Evolutionary conservation across 2,888 invertebrate genomes (phyloP).

Genomic region (Latrodectus elegans): DNA sequence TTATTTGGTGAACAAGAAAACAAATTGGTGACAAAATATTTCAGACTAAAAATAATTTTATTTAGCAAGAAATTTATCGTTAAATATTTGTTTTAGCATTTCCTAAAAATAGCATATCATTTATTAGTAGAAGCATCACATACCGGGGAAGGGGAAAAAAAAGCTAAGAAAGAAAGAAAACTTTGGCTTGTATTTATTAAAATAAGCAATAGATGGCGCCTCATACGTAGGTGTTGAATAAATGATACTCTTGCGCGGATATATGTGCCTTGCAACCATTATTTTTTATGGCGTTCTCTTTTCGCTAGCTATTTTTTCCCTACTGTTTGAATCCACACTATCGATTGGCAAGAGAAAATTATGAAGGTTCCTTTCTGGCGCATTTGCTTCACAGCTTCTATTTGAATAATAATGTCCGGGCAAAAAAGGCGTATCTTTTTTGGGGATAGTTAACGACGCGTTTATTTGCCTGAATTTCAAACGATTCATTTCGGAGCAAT

Average conservation of each 20-base stretch:
- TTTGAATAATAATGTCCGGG: background rate
- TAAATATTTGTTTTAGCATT: background rate
- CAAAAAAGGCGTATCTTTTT: background rate
- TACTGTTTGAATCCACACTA: conserved; percentile 33
- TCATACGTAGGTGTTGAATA: background rate
- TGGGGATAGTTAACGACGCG: no score
- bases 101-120: background rate
- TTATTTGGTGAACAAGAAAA: background rate
- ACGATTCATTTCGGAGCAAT: no score
- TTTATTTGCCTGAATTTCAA: no score
- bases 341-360: conserved; percentile 55
- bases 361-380: conserved; percentile 21
- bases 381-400: background rate
- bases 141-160: background rate
- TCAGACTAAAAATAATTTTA: no score
- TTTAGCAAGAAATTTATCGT: background rate
- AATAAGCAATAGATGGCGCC: conserved; percentile 39
- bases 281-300: conserved; percentile 25
- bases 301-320: conserved; percentile 14
- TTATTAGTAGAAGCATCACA: background rate
- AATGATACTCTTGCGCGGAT: background rate
- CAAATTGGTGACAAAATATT: background rate
- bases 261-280: conserved; percentile 17
- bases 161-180: background rate
- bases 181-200: background rate